Evolutionary conservation across 2,888 invertebrate genomes (phyloP).

Genomic region (Sicus ferrugineus): DNA sequence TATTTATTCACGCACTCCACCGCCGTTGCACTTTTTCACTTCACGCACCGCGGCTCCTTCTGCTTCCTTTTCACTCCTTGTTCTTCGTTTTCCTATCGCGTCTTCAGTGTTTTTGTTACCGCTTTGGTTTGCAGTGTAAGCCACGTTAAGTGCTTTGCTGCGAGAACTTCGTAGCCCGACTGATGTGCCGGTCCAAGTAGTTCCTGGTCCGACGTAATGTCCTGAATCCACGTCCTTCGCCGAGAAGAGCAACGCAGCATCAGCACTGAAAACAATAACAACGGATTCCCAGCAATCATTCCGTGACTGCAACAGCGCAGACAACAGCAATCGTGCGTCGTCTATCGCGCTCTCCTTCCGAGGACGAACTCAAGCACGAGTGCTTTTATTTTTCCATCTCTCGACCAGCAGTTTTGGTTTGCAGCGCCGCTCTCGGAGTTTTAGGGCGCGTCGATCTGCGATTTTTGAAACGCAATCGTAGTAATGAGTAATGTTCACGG

Average conservation of each 20-base stretch:
- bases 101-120: not conserved
- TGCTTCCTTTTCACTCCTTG: too few species aligned
- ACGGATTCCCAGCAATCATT: too few species aligned
- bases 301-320: not conserved
- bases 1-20: too few species aligned
- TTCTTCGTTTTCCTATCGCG: not conserved
- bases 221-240: slow-evolving; percentile 5
- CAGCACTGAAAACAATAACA: slow-evolving; percentile 1
- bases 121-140: not conserved
- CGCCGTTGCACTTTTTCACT: not conserved
- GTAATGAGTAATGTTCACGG: not conserved
- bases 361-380: not conserved
- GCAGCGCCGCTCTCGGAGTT: slow-evolving; percentile 7
- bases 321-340: slow-evolving; percentile 1
- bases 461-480: not conserved
- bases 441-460: slow-evolving; percentile 26
- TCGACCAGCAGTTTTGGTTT: slow-evolving; percentile 15
- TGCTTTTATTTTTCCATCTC: not conserved
- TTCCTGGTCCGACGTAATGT: slow-evolving; percentile 19
- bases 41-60: too few species aligned
- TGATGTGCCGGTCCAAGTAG: slow-evolving; percentile 11
- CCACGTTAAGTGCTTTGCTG: not conserved
- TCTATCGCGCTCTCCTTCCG: not conserved
- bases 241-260: not conserved
- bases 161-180: slow-evolving; percentile 23